These are phyloP conservation scores for Eristalinus sepulchralis DNA, from an alignment of 2,888 invertebrate species.

Conservation along the genomic window DNA sequence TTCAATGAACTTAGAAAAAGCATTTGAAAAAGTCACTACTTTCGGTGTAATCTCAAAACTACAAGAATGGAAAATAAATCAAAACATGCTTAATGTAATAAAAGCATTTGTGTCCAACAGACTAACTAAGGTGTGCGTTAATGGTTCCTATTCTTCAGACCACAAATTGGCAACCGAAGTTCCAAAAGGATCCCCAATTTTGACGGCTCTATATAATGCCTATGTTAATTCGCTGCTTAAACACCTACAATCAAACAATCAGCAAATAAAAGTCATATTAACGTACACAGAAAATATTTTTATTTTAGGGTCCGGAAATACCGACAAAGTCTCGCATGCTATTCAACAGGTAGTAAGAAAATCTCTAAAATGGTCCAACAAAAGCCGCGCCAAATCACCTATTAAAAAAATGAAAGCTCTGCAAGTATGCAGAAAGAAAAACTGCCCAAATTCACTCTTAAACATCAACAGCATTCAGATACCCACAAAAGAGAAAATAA, in stretches of 20 bases:
- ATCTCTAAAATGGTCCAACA: not conserved
- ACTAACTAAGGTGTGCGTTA: not conserved
- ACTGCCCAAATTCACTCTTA: not conserved
- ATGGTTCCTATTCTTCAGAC: not conserved
- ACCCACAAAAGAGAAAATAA: no score
- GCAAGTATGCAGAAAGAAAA: not conserved
- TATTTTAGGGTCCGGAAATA: not conserved
- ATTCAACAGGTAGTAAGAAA: not conserved
- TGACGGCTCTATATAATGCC: not conserved
- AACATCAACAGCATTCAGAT: no score
- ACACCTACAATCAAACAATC: no score
- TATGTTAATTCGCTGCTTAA: not conserved
- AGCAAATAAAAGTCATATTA: not conserved
- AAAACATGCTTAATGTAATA: not conserved
- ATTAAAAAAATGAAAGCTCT: not conserved
- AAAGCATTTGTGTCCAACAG: not conserved
- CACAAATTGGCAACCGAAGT: no score
- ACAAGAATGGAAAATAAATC: not conserved
- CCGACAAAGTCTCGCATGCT: not conserved
- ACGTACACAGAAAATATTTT: not conserved
- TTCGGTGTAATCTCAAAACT: not conserved
- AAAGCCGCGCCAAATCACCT: not conserved
- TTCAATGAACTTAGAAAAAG: conserved; percentile 1
- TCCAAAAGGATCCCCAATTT: no score
- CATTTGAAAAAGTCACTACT: not conserved